These are phyloP conservation scores for Theocolax elegans DNA, from an alignment of 1,140 invertebrate genomes.

Conservation along the genomic window DNA sequence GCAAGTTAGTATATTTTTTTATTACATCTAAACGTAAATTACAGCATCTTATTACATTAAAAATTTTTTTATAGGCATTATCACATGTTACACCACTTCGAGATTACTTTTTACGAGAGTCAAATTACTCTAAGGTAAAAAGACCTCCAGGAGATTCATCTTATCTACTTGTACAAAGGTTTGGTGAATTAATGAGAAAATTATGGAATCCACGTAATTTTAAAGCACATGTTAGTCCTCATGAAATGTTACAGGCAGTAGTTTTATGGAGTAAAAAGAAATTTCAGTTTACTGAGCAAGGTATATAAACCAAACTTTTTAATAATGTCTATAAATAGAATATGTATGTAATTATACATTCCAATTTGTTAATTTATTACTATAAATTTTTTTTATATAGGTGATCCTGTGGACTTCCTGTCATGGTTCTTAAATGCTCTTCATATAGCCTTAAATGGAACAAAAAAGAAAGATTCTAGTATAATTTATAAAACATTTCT, in stretches of 20 bases:
- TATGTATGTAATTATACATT: no score
- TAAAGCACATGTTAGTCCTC: constrained; percentile 98
- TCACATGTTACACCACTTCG: constrained; percentile 94
- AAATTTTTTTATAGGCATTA: constrained; percentile 76
- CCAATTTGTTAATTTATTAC: no score
- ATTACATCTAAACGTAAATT: no score
- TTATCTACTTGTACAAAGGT: constrained; percentile 93
- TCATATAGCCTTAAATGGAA: constrained; percentile 90
- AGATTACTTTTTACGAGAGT: constrained; percentile 94
- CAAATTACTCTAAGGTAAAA: constrained; percentile 90
- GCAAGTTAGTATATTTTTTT: constrained; percentile 74
- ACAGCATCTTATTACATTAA: no score
- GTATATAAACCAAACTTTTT: constrained; percentile 69
- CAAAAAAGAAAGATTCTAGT: constrained; percentile 84
- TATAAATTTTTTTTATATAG: constrained; percentile 62
- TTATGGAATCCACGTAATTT: constrained; percentile 99
- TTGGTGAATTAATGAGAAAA: constrained; percentile 97
- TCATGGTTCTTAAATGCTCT: constrained; percentile 96
- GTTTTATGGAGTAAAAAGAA: constrained; percentile 97
- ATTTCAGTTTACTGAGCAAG: constrained; percentile 99
- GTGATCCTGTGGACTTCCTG: constrained; percentile 96
- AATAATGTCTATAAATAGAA: no score
- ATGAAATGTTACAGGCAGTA: constrained; percentile 99
- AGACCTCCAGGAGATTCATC: constrained; percentile 92
- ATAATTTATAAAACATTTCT: constrained; percentile 97